Conservation (phyloP, 2,797 vertebrate genomes). For the Platyrinchus mystaceus region DNA sequence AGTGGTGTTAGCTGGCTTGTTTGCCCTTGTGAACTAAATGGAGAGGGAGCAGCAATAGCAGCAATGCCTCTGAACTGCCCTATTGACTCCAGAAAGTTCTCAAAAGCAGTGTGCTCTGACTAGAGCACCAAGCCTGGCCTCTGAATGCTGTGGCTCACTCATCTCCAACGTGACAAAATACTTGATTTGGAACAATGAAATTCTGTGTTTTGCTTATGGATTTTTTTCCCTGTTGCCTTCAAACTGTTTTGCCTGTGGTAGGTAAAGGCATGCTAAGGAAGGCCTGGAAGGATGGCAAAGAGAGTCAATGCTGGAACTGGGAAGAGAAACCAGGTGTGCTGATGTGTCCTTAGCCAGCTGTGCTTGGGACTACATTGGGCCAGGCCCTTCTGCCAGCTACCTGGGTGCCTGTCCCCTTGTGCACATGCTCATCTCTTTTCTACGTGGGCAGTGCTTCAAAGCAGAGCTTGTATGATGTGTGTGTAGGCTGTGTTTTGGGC, state of each 20-base stretch:
- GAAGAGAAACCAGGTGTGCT: not conserved
- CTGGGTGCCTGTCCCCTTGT: rapidly evolving
- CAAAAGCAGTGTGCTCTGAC: not conserved
- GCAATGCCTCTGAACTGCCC: not conserved
- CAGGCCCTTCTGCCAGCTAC: not conserved
- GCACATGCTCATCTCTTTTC: not conserved
- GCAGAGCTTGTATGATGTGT: not conserved
- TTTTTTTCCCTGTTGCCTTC: not conserved
- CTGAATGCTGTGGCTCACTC: not conserved
- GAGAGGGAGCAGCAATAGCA: not conserved
- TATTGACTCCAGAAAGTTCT: not conserved
- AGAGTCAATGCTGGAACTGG: rapidly evolving
- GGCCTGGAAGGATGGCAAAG: not conserved
- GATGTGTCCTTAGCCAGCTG: rapidly evolving
- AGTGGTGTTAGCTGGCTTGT: not conserved
- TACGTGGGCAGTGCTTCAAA: not conserved
- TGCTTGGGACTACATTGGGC: rapidly evolving
- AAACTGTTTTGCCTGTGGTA: not conserved
- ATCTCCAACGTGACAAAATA: not conserved
- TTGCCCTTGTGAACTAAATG: not conserved
- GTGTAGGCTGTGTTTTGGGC: not conserved
- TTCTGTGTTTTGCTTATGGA: not conserved
- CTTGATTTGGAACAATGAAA: not conserved
- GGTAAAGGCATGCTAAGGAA: not conserved
- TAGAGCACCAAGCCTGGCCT: not conserved